A percentile compares a stretch with the other conserved stretches of the same genome.
Conservation (phyloP, 1,140 invertebrate genomes). For the Drosophila jambulina region DNA sequence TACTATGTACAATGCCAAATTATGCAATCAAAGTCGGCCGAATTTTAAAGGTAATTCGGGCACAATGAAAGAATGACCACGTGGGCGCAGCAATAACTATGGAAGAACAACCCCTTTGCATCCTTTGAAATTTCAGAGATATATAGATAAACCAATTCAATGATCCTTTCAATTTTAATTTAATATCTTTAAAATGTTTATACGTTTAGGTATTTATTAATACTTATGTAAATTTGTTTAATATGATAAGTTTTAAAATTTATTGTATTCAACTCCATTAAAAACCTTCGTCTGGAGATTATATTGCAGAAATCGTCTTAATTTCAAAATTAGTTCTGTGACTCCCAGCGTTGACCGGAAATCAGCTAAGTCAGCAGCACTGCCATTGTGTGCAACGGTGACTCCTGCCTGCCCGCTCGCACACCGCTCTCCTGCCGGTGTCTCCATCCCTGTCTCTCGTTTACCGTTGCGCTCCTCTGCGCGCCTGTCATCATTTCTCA, state of each 20-base stretch:
- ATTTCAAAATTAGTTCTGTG: not conserved
- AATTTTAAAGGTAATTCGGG: constrained; percentile 19
- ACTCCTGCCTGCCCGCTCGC: constrained; percentile 4
- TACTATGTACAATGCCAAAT: constrained; percentile 34
- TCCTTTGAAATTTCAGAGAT: not conserved
- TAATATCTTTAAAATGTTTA: no score
- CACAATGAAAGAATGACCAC: constrained; percentile 9
- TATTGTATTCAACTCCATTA: no score
- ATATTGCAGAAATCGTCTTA: not conserved
- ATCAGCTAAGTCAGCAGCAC: constrained; percentile 16
- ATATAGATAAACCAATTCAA: no score
- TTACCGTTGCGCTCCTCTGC: constrained; percentile 56
- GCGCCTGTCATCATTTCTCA: constrained; percentile 78
- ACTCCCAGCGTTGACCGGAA: constrained; percentile 3
- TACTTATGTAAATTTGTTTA: no score
- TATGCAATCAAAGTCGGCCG: constrained; percentile 62
- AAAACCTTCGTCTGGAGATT: not conserved
- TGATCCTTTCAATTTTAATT: no score
- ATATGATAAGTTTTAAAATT: no score
- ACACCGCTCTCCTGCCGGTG: constrained; percentile 16
- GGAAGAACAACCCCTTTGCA: constrained; percentile 5
- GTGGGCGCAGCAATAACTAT: constrained; percentile 36
- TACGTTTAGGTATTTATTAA: no score
- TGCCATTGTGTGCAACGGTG: constrained; percentile 8
- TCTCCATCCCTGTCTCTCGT: constrained; percentile 17